Conservation (phyloP, 2,888 invertebrate species). For the Xestia ashworthii region DNA sequence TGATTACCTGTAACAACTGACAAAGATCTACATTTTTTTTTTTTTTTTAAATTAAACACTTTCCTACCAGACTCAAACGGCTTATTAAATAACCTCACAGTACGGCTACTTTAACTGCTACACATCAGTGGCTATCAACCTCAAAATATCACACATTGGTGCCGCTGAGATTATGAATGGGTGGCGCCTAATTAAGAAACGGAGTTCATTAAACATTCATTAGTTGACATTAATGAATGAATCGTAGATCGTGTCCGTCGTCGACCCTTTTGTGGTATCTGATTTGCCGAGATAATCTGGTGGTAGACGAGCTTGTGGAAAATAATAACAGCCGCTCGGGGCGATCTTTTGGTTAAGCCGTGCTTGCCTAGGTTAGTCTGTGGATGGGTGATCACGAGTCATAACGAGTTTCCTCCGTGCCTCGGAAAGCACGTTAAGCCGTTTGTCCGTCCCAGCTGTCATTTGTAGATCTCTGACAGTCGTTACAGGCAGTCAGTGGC, state of each 20-base stretch:
- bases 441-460: no score
- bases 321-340: no score
- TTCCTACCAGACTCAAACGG: background rate
- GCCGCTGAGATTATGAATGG: slow-evolving; percentile 59
- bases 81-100: no score
- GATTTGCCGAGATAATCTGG: slow-evolving; percentile 33
- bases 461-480: no score
- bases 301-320: background rate
- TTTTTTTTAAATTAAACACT: background rate
- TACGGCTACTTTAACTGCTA: slow-evolving; percentile 22
- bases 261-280: slow-evolving; percentile 38
- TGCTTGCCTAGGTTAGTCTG: no score
- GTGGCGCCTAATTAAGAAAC: slow-evolving; percentile 55
- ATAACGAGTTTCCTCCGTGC: no score
- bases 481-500: no score
- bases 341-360: no score
- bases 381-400: no score
- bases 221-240: slow-evolving; percentile 50
- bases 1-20: background rate
- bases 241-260: slow-evolving; percentile 23
- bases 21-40: background rate
- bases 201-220: slow-evolving; percentile 59
- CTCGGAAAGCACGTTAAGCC: no score
- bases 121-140: slow-evolving; percentile 47
- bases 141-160: slow-evolving; percentile 54